Evolutionary conservation across 2,113 vertebrate genomes (phyloP).

Genomic region (Urocolius indicus): DNA sequence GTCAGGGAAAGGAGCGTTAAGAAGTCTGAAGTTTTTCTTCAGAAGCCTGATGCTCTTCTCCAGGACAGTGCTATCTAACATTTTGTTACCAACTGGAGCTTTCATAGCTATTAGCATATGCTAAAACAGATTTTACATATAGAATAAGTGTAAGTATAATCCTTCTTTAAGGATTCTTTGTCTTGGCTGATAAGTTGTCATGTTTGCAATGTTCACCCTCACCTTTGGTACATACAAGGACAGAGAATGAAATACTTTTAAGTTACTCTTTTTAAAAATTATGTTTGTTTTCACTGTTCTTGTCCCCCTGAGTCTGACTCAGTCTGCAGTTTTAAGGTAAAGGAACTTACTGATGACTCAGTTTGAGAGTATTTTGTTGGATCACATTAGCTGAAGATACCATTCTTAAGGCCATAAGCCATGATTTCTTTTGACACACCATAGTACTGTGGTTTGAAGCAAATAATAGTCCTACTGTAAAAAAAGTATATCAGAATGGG

Average conservation of each 20-base stretch:
- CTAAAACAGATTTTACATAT: background rate
- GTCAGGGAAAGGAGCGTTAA: background rate
- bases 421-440: background rate
- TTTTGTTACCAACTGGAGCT: background rate
- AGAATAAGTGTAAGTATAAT: background rate
- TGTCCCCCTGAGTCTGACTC: background rate
- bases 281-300: background rate
- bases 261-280: background rate
- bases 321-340: background rate
- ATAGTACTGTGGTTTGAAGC: background rate
- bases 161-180: background rate
- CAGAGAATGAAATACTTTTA: background rate
- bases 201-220: background rate
- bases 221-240: background rate
- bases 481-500: background rate
- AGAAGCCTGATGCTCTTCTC: background rate
- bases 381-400: background rate
- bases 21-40: background rate
- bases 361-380: background rate
- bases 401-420: background rate
- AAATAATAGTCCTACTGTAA: background rate
- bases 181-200: background rate
- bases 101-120: background rate
- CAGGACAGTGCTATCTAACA: rapidly evolving
- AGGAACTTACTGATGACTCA: background rate